Percentiles rank a stretch among this genome's conserved stretches.
These are phyloP conservation scores for Boloria selene DNA, from an alignment of 2,888 invertebrate genomes.

Conservation along the genomic window DNA sequence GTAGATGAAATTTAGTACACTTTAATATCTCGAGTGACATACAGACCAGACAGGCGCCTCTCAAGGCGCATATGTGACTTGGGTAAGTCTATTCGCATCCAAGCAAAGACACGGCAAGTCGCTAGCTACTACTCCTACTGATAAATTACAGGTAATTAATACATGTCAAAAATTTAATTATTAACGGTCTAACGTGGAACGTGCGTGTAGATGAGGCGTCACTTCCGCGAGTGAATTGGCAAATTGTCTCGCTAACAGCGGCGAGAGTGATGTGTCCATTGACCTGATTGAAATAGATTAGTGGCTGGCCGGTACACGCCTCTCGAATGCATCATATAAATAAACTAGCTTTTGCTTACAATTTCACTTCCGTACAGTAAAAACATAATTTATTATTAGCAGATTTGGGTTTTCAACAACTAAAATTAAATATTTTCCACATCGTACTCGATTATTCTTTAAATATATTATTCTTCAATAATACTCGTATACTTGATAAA, in stretches of 20 bases:
- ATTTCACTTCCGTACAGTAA: not conserved
- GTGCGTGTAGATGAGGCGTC: slow-evolving; percentile 22
- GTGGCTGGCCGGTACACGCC: slow-evolving; percentile 32
- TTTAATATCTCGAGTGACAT: too few relatives aligned
- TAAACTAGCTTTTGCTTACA: slow-evolving; percentile 7
- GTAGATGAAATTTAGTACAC: too few relatives aligned
- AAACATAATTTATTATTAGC: not conserved
- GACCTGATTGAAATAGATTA: slow-evolving; percentile 49
- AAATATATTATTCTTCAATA: too few relatives aligned
- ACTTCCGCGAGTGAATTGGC: slow-evolving; percentile 50
- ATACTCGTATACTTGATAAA: too few relatives aligned
- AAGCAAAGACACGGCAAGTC: too few relatives aligned
- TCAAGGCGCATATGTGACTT: too few relatives aligned
- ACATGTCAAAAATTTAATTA: slow-evolving; percentile 5
- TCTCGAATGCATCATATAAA: slow-evolving; percentile 8
- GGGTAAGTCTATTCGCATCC: too few relatives aligned
- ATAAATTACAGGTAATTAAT: not conserved
- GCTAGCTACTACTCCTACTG: not conserved
- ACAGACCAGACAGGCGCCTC: too few relatives aligned
- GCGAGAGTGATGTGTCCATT: slow-evolving; percentile 49
- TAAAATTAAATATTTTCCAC: too few relatives aligned
- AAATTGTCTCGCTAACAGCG: slow-evolving; percentile 54
- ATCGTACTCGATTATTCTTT: too few relatives aligned
- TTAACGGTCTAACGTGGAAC: slow-evolving; percentile 20
- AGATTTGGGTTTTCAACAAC: too few relatives aligned